Conservation (phyloP, 2,888 invertebrate genomes). For the Drosophila nr. fundita region DNA sequence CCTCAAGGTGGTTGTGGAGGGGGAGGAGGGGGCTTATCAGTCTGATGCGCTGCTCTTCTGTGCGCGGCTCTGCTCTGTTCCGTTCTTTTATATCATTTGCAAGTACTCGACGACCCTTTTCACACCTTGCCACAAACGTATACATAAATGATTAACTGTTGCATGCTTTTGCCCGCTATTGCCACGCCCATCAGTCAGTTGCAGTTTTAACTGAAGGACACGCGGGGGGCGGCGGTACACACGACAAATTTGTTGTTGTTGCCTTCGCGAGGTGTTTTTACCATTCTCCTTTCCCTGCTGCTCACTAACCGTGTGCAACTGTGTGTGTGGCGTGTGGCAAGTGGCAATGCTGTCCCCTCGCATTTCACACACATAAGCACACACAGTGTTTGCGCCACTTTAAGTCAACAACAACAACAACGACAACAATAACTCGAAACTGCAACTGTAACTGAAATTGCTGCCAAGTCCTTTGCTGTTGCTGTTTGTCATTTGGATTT, state of each 20-base stretch:
- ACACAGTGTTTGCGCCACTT: conserved; percentile 59
- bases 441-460: conserved; percentile 43
- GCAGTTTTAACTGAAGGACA: conserved; percentile 59
- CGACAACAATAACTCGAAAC: conserved; percentile 23
- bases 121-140: conserved; percentile 29
- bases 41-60: not conserved
- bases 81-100: not conserved
- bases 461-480: conserved; percentile 23
- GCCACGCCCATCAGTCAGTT: conserved; percentile 63
- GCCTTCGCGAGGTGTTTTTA: conserved; percentile 40
- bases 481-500: conserved; percentile 23
- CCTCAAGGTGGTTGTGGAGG: not conserved
- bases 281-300: not conserved
- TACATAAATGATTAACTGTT: conserved; percentile 73
- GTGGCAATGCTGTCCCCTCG: conserved; percentile 33
- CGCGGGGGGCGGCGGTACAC: not conserved
- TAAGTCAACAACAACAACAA: conserved; percentile 40
- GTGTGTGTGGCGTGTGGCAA: conserved; percentile 14
- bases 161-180: conserved; percentile 51
- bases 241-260: conserved; percentile 29
- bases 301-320: not conserved
- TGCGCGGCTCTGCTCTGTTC: not conserved
- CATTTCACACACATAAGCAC: conserved; percentile 19
- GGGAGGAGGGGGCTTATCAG: not conserved
- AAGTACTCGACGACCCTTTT: conserved; percentile 13